These are phyloP conservation scores for Galerucella nymphaeae DNA, from an alignment of 2,888 invertebrate genomes.

Conservation along the genomic window DNA sequence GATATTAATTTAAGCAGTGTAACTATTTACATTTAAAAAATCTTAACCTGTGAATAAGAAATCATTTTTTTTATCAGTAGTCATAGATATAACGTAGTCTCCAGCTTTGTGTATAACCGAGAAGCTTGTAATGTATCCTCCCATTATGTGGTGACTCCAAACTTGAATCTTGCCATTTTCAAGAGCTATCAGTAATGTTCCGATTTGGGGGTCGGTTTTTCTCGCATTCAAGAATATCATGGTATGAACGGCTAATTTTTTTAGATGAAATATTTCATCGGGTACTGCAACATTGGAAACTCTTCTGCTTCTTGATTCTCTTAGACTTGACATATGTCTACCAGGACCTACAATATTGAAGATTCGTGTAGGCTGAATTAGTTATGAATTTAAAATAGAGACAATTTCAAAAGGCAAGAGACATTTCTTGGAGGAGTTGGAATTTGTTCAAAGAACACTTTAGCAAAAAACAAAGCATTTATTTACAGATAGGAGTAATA, in stretches of 20 bases:
- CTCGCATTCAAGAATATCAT: slow-evolving; percentile 76
- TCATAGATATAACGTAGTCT: slow-evolving; percentile 76
- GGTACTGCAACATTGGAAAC: slow-evolving; percentile 66
- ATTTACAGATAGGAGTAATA: too few species aligned
- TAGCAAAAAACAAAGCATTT: too few species aligned
- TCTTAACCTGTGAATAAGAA: slow-evolving; percentile 78
- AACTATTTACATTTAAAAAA: neutral
- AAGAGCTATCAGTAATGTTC: slow-evolving; percentile 77
- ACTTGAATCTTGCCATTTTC: slow-evolving; percentile 82
- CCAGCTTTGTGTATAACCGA: slow-evolving; percentile 75
- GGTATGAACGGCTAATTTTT: slow-evolving; percentile 72
- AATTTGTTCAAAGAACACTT: too few species aligned
- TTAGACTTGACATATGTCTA: neutral
- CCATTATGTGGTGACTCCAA: slow-evolving; percentile 81
- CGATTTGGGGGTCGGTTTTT: slow-evolving; percentile 66
- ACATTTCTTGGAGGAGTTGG: too few species aligned
- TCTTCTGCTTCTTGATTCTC: slow-evolving; percentile 54
- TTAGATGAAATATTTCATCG: slow-evolving; percentile 62
- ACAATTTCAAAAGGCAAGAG: too few species aligned
- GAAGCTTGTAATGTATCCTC: slow-evolving; percentile 78
- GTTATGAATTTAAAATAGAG: too few species aligned
- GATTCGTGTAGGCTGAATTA: too few species aligned
- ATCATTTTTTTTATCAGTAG: slow-evolving; percentile 76
- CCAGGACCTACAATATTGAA: slow-evolving; percentile 19
- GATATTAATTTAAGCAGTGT: neutral